Percentiles rank a stretch among this genome's conserved stretches.
Evolutionary conservation across 2,797 vertebrate genomes (phyloP).

Genomic region (Hapalemur alaotrensis): DNA sequence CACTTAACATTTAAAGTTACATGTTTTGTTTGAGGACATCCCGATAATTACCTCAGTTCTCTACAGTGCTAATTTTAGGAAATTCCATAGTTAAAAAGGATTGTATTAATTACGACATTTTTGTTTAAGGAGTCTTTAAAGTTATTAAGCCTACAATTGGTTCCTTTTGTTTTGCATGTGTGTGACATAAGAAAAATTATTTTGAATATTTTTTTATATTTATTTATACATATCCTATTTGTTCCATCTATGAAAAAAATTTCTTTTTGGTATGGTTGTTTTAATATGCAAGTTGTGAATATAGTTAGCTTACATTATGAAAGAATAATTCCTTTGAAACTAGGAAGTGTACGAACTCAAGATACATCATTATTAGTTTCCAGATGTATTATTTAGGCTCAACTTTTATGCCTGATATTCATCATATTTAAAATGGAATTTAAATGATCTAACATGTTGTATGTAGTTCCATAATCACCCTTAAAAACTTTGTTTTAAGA

Average conservation of each 20-base stretch:
- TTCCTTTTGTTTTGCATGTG: background rate
- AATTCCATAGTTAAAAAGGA: background rate
- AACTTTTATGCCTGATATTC: constrained; percentile 26
- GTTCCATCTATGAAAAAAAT: background rate
- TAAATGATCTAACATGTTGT: constrained; percentile 19
- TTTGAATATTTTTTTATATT: constrained; percentile 32
- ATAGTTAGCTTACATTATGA: background rate
- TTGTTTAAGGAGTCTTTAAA: constrained; percentile 78
- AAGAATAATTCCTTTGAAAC: constrained; percentile 6
- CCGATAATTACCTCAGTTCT: background rate
- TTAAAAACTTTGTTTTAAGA: constrained; percentile 28
- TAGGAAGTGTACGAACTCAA: background rate
- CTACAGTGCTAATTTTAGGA: constrained; percentile 24
- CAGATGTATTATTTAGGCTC: constrained; percentile 18
- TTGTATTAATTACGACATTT: constrained; percentile 40
- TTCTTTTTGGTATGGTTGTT: constrained; percentile 13
- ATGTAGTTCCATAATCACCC: background rate
- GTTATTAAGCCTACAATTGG: constrained; percentile 71
- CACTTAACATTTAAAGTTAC: background rate
- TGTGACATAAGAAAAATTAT: background rate
- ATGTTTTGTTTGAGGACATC: constrained; percentile 14
- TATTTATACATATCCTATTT: constrained; percentile 23
- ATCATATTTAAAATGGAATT: constrained; percentile 36
- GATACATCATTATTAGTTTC: constrained; percentile 16
- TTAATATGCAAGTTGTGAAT: background rate